Evolutionary conservation across 2,113 vertebrate genomes (phyloP), one percentile per base, ranked within the genome.

Genomic region (Microtus montanus): DNA sequence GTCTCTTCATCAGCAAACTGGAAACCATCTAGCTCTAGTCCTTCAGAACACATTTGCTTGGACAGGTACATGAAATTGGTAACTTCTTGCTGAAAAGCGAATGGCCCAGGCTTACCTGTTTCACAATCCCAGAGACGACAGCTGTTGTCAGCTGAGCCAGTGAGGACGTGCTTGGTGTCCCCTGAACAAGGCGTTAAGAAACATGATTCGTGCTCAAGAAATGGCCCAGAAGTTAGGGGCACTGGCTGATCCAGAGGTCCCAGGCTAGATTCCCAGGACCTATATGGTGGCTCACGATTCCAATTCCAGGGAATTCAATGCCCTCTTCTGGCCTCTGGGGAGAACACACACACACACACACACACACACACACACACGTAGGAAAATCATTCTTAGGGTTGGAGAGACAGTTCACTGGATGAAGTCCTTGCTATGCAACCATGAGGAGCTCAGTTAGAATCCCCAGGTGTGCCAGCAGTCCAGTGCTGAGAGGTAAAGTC

Each of bases 61-160:
- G 82, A 89, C 35, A 93, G 73, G 44, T 22, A 87, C 2, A 30
- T 71, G 4, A 1, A 74, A 47, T 17, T 74, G 15, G 14, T 78
- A 63, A 73, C 2, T n/a, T 58, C 93, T 84, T 90, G 84, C 33
- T 80, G 17, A 75, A 80, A 89, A 82, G 73, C 13, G 2, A 85
- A 82, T 12, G 22, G 54, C 49, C 75, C 54, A 87, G 49, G 93
- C 98, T 92, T 89, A 99, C 99, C 99, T 1, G 99, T 99, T 97
- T 99, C 98, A 86, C 99, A 99, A 98, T 99, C 99, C 99, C 99
- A 99, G 38, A 99, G 99, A 9, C 99, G 98, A 96, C 99, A 99
- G 98, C 99, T 99, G 98, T 99, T 99, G 97, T 99, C 99, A 0
- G 99, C 99, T 30, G 99, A 99, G 87, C 99, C 99, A 0, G 99